Conservation (phyloP, 2,797 vertebrate genomes). For the Lutjanus campechanus region DNA sequence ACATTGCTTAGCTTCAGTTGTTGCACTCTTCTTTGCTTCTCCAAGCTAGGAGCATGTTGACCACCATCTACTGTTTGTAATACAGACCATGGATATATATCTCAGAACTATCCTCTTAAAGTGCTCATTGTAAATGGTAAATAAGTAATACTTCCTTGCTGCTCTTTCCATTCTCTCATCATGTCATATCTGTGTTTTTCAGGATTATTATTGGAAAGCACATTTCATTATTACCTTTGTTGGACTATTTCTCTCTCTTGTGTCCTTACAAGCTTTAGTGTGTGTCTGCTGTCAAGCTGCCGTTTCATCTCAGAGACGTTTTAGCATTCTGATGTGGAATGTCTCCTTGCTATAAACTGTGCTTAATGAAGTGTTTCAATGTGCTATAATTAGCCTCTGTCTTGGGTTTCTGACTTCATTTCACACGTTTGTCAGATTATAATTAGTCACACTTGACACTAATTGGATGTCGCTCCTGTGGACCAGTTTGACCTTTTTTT, state of each 20-base stretch:
- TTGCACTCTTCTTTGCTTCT: too few species aligned
- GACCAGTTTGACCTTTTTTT: conserved; percentile 80
- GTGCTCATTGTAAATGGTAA: conserved; percentile 28
- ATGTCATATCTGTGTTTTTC: conserved; percentile 1
- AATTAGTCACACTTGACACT: conserved; percentile 86
- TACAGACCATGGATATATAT: too few species aligned
- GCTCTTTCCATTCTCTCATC: not conserved
- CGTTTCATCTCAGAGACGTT: conserved; percentile 59
- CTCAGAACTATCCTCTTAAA: too few species aligned
- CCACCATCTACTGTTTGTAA: too few species aligned
- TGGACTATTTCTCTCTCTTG: conserved; percentile 35
- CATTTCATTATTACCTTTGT: conserved; percentile 30
- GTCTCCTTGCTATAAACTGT: conserved; percentile 78
- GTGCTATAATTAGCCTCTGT: conserved; percentile 85
- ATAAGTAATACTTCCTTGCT: conserved; percentile 5
- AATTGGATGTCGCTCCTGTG: conserved; percentile 85
- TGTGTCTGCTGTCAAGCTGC: conserved; percentile 48
- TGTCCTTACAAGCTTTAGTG: conserved; percentile 31
- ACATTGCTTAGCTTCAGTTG: too few species aligned
- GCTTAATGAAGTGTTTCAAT: conserved; percentile 85
- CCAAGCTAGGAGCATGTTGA: too few species aligned
- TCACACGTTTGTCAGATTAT: conserved; percentile 86
- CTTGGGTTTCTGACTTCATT: conserved; percentile 85
- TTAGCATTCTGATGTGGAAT: conserved; percentile 76
- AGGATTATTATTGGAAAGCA: conserved; percentile 32